Conservation (phyloP, 2,113 vertebrate genomes). For the Albula glossodonta region DNA sequence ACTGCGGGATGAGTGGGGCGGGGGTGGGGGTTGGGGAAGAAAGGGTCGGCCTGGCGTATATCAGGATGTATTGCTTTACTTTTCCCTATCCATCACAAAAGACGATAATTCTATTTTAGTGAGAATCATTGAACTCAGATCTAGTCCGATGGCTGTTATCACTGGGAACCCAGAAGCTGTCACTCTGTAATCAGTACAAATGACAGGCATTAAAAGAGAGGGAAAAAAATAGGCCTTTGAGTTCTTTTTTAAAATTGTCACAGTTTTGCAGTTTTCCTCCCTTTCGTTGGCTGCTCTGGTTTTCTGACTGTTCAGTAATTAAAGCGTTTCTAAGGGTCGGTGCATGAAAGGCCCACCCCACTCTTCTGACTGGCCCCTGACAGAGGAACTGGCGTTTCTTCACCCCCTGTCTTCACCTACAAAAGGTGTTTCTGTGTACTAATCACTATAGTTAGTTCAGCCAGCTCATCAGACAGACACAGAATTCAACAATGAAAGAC, state of each 20-base stretch:
- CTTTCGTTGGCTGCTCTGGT: not conserved
- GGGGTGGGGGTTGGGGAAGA: slow-evolving; percentile 64
- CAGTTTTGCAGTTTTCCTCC: slow-evolving; percentile 33
- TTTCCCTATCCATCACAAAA: slow-evolving; percentile 80
- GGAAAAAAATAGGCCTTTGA: not conserved
- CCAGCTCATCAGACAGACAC: no score
- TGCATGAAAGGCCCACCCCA: not conserved
- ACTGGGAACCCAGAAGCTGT: slow-evolving; percentile 78
- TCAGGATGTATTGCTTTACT: slow-evolving; percentile 86
- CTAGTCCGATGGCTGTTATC: slow-evolving; percentile 85
- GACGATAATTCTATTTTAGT: slow-evolving; percentile 83
- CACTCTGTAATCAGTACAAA: slow-evolving; percentile 80
- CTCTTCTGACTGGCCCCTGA: not conserved
- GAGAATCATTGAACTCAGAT: slow-evolving; percentile 83
- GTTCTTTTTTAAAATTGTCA: slow-evolving; percentile 15
- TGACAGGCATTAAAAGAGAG: slow-evolving; percentile 40
- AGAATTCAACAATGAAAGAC: not conserved
- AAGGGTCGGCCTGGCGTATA: slow-evolving; percentile 65
- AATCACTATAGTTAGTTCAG: not conserved
- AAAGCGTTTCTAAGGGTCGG: not conserved
- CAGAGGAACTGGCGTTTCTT: not conserved
- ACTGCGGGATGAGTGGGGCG: slow-evolving; percentile 75
- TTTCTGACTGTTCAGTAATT: not conserved
- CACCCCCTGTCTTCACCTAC: not conserved
- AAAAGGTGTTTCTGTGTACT: not conserved